Base-by-base conservation (phyloP, 1,140 invertebrate species). In the Pogonognathellus flavescens region DNA sequence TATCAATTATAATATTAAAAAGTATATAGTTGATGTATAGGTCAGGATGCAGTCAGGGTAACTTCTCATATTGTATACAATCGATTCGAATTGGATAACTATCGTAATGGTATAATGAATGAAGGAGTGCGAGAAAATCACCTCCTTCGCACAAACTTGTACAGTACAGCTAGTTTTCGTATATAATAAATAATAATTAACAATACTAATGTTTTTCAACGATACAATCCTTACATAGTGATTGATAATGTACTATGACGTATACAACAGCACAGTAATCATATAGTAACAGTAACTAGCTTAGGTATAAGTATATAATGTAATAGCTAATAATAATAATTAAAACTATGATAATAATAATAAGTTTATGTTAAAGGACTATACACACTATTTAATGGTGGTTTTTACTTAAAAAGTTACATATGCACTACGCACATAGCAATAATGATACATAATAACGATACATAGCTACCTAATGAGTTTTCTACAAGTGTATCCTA, bases 11-110 rank as follows among this genome's bases (percentile, higher is more conserved):
- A 49, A 72, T 72, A 76, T 76, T 76, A 76, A 76, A 59, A 76
- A 76, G 70, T 76, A 76, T 76, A 70, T 76, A 70, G 66, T 41
- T 70, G 20, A 49, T 41, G 31, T 76, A 50, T 49, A 76, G 70
- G 70, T 76, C 80, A 53, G 80, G 80, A 81, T 81, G 53, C 80
- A 81, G 53, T 81, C 80, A 52, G 76, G 84, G 84, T 85, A 85
- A 85, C 84, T 85, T 80, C 20, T 57, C 41, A 84, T 22, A 85
- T 85, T 85, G 84, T 85, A 85, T 85, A 85, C 84, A 80, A 81
- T 82, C 60, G 84, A 80, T 85, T 85, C 60, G 14, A 80, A 49
- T 80, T 84, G 62, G 81, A 84, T 84, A 84, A 84, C 60, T 84
- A 84, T 70, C 13, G 70, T 76, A 41, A 76, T 76, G 70, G 70